phyloP scores from a whole-genome alignment of 2,113 vertebrate genomes.

The Parus major region DNA sequence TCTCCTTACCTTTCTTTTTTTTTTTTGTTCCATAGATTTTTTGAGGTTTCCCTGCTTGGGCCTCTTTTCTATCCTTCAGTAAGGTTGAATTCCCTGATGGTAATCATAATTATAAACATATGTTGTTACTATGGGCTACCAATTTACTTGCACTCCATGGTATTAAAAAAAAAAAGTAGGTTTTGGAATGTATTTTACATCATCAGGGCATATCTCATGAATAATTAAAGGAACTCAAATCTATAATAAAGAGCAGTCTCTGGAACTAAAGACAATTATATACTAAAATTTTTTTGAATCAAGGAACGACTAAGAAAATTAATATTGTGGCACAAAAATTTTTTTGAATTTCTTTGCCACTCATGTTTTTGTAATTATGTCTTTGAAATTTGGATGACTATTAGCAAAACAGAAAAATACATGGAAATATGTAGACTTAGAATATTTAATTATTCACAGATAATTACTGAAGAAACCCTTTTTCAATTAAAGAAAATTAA shows the following conservation, averaged over 20 bases:
- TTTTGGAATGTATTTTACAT: conserved; percentile 63
- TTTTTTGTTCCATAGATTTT: conserved; percentile 24
- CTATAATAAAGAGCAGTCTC: not conserved
- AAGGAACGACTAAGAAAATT: conserved; percentile 43
- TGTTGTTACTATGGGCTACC: conserved; percentile 73
- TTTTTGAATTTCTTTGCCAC: conserved; percentile 12
- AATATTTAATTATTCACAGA: not conserved
- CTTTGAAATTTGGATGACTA: conserved; percentile 18
- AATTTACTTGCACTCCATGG: conserved; percentile 61
- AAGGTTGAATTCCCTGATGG: conserved; percentile 76
- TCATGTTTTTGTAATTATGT: not conserved
- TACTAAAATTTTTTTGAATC: conserved; percentile 8
- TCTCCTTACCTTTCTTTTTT: not conserved
- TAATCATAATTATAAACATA: conserved; percentile 81
- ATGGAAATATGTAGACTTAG: not conserved
- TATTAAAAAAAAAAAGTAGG: conserved; percentile 12
- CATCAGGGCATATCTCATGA: conserved; percentile 41
- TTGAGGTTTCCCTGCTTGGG: conserved; percentile 65
- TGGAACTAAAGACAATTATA: conserved; percentile 48
- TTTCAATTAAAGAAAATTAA: not conserved
- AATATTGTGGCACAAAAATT: not conserved
- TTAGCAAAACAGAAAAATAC: conserved; percentile 1
- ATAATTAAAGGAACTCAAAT: conserved; percentile 36
- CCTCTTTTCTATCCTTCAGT: conserved; percentile 70
- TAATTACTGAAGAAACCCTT: not conserved